These are phyloP conservation scores for Tortrix viridana DNA, from an alignment of 2,888 invertebrate genomes.

Conservation along the genomic window DNA sequence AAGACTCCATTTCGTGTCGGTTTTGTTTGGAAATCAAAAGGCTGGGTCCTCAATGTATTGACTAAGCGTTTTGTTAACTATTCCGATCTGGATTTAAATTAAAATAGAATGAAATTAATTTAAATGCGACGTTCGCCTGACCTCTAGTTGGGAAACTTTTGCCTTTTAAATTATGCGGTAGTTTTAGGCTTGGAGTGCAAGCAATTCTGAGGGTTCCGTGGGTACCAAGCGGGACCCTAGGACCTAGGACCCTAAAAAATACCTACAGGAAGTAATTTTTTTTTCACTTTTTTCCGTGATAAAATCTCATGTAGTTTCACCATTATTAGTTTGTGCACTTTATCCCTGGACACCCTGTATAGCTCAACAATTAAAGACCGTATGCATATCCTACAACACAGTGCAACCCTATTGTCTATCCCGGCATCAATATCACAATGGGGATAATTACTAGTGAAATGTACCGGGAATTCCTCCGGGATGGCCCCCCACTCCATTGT, in stretches of 20 bases:
- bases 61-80: conserved; percentile 23
- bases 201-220: too few relatives aligned
- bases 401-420: conserved; percentile 22
- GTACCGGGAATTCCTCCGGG: conserved; percentile 29
- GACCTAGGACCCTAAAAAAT: too few relatives aligned
- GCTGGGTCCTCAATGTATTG: too few relatives aligned
- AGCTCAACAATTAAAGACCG: too few relatives aligned
- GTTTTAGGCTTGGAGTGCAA: not conserved
- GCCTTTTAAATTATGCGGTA: not conserved
- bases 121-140: conserved; percentile 24
- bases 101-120: conserved; percentile 31
- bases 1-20: too few relatives aligned
- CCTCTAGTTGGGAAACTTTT: not conserved
- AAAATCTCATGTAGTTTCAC: too few relatives aligned
- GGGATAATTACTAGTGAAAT: conserved; percentile 34
- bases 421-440: conserved; percentile 35
- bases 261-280: too few relatives aligned
- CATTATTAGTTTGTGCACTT: too few relatives aligned
- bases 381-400: not conserved
- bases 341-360: too few relatives aligned
- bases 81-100: conserved; percentile 26
- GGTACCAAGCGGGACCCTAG: too few relatives aligned
- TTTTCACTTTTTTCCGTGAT: too few relatives aligned
- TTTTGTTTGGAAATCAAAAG: too few relatives aligned
- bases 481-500: conserved; percentile 25